Evolutionary conservation across 2,888 invertebrate genomes (phyloP), one percentile per base, ranked within the genome.

Genomic region (Neelides folsomi): DNA sequence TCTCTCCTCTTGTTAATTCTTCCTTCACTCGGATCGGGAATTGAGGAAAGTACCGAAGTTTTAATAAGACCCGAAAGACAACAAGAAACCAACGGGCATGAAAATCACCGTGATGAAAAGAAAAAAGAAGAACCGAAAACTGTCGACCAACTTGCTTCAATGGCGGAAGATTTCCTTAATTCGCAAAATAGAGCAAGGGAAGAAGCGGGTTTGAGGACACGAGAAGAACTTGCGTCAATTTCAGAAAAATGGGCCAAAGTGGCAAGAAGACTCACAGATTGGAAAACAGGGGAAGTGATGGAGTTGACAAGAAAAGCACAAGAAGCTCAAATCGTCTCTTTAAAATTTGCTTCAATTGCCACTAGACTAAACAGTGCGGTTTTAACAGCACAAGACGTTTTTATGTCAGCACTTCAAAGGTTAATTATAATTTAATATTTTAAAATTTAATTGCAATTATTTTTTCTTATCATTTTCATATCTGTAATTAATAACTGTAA

Each of bases 221-320:
- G 41, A 18, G 47, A 55, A 38, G 40, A 47, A 40, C 40, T 55
- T 38, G 55, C 55, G 18, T 20, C 38, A 5, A 15, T 49, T 10
- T 48, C 55, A 7, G 20, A 9, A 1, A 35, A 49, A 10, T 55
- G 55, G 55, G 49, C 55, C 3, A 7, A 34, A 19, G 27, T 52
- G 19, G 55, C 55, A 19, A 52, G 49, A 36, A 48, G 37, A 40
- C 27, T 52, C 7, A 44, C 45, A 15, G 12, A 36, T 18, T 50
- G 43, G 36, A 52, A 52, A 47, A 49, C 52, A 16, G 40, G 37
- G n/a, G 37, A 55, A 47, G 55, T 55, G 19, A 50, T 52, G 42
- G 49, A 52, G 27, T 34, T 55, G 4, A 55, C 55, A 15, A 49
- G 36, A 36, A 49, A 52, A 47, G 50, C 49, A 1, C 55, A 52